Evolutionary conservation across 2,888 invertebrate genomes (phyloP), one percentile per base, ranked within the genome.

Genomic region (Bimastos eiseni): DNA sequence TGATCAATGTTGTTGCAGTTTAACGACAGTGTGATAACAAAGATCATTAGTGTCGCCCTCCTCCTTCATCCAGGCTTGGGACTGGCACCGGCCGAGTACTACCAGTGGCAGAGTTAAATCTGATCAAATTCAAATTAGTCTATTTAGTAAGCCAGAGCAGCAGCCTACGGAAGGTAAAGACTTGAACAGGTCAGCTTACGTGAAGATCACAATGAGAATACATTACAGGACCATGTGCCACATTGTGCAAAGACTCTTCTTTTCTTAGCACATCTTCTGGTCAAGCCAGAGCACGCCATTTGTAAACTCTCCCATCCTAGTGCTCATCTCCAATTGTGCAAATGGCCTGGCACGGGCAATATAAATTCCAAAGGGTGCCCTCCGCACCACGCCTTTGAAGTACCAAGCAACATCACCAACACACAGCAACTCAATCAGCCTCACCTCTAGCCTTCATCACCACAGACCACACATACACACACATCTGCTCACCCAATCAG

Each of bases 311-410:
- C n/a, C 70, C n/a, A 70, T n/a, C 70, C 70, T n/a, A 70, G 30
- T n/a, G 30, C 70, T 70, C 70, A 70, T 70, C 70, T 70, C 70
- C 70, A 70, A 70, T n/a, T 70, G 70, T 70, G 70, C 70, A 70
- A n/a, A n/a, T 70, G 70, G 70, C 70, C n/a, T n/a, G n/a, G 70
- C 70, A 70, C 30, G n/a, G 70, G 70, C 70, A 70, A 70, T 70
- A 70, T 70, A 70, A 70, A 70, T 70, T 70, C 70, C 70, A 70
- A 70, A 30, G 21, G 49, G 49, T 21, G 49, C 49, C 49, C 49
- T 49, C 49, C 49, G 24, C 49, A 49, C 49, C 49, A 49, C 49
- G 49, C 49, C 49, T 49, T 49, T 49, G 49, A 49, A 49, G 49
- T 49, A 21, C 21, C 21, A 49, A 21, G 49, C 49, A 49, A 21